These are phyloP conservation scores for Champsocephalus gunnari DNA, from an alignment of 2,797 vertebrate genomes.

Conservation along the genomic window DNA sequence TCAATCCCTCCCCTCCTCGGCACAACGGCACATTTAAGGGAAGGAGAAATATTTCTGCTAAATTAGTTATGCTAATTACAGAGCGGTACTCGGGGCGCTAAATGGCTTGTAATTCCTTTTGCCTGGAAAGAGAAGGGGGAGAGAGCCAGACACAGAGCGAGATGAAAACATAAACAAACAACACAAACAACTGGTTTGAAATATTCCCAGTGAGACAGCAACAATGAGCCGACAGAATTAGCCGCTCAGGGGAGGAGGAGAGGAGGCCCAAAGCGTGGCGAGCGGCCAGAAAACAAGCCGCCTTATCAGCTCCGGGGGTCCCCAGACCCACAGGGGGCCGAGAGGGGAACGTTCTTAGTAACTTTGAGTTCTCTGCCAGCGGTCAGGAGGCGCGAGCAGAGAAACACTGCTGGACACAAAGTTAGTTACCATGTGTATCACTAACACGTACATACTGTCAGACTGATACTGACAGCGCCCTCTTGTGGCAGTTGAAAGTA, in stretches of 20 bases:
- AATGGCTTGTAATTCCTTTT: conserved; percentile 87
- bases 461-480: conserved; percentile 20
- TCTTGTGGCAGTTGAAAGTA: conserved; percentile 3
- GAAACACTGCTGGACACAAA: background rate
- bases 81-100: conserved; percentile 80
- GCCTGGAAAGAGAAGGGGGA: conserved; percentile 81
- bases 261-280: conserved; percentile 40
- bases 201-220: conserved; percentile 55
- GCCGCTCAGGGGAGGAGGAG: conserved; percentile 40
- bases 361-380: conserved; percentile 70
- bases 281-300: conserved; percentile 49
- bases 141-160: conserved; percentile 59
- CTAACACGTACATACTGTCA: no score
- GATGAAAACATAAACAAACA: conserved; percentile 39
- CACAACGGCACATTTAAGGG: conserved; percentile 76
- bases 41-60: conserved; percentile 86
- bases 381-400: conserved; percentile 55
- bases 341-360: conserved; percentile 48
- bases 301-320: conserved; percentile 71
- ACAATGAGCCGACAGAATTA: conserved; percentile 68
- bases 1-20: conserved; percentile 51
- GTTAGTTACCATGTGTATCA: background rate
- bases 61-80: conserved; percentile 89
- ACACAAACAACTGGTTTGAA: conserved; percentile 62
- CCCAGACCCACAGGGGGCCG: conserved; percentile 23